Base-by-base conservation (phyloP, 2,888 invertebrate genomes). In the Patella ulyssiponensis region DNA sequence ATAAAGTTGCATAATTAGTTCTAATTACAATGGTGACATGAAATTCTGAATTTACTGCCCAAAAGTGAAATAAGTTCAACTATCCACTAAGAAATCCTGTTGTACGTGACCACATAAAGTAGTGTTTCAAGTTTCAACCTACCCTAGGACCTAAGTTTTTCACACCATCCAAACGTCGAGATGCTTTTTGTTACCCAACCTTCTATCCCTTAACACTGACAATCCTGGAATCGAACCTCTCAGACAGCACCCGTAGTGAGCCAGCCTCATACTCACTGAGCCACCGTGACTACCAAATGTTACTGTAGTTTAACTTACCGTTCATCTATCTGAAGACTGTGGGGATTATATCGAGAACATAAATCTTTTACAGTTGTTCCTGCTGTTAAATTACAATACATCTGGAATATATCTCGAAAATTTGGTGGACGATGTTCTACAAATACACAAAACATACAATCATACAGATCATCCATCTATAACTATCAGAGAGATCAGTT, bases 331-430 rank as follows among this genome's bases (percentile, higher is more conserved):
- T 94, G 94, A 72, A 95, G 92, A 83, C 94, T 94, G 84, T 95
- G 94, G 7, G 96, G 96, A 91, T 95, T 95, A 90, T 93, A 93
- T 74, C 95, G 93, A 71, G 95, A 92, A 90, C 96, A 96, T 54
- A 96, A 92, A 88, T 96, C 96, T 80, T 95, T 93, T 81, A 96
- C 94, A 1, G 95, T 95, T 71, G 94, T 94, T 14, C 96, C 96
- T 88, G 95, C 94, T 15, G 94, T 94, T 94, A 96, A 95, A 82
- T 94, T 94, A 64, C 95, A 95, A 91, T 95, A 96, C 93, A 96
- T 94, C 73, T 94, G 93, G 89, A 96, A 95, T 83, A 96, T 93
- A 89, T 95, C 95, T 79, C 94, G 93, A 74, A 95, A 94, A 85
- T 93, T 93, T 0, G 96, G 95, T 73, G 93, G 92, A 82, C 94